Percentiles rank a stretch among this genome's conserved stretches.
These are phyloP conservation scores for Aphodius granarius DNA, from an alignment of 2,888 invertebrate species.

Conservation along the genomic window DNA sequence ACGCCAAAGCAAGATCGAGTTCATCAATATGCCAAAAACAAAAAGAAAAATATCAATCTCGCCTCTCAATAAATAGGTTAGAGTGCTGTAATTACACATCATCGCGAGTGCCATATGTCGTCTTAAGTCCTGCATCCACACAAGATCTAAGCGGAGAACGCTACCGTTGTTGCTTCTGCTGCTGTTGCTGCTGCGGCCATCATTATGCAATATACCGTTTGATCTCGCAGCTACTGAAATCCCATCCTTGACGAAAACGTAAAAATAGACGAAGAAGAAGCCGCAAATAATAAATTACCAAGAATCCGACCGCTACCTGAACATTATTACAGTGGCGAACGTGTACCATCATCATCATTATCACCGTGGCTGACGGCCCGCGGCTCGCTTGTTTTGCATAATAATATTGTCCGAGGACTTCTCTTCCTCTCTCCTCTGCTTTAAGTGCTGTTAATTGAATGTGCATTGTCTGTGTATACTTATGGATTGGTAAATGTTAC, in stretches of 20 bases:
- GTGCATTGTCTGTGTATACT: neutral
- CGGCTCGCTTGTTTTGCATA: constrained; percentile 4
- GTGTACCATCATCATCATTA: neutral
- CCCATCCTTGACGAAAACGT: neutral
- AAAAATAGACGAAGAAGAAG: neutral
- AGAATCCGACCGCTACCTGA: neutral
- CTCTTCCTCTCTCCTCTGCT: neutral
- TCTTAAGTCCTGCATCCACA: neutral
- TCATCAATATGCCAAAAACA: neutral
- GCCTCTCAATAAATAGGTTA: neutral
- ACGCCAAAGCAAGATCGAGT: neutral
- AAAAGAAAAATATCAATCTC: neutral
- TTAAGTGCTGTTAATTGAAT: neutral
- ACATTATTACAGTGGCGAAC: neutral
- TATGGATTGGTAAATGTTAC: neutral
- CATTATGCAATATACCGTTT: neutral
- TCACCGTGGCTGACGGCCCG: neutral
- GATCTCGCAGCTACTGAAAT: neutral
- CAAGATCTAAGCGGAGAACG: neutral
- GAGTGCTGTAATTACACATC: neutral
- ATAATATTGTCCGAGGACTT: constrained; percentile 9
- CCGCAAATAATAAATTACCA: neutral
- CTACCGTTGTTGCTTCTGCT: neutral
- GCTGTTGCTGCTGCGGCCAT: neutral
- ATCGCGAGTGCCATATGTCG: neutral